Evolutionary conservation across 2,888 invertebrate genomes (phyloP), one percentile per base, ranked within the genome.

Genomic region (Callinectes sapidus): DNA sequence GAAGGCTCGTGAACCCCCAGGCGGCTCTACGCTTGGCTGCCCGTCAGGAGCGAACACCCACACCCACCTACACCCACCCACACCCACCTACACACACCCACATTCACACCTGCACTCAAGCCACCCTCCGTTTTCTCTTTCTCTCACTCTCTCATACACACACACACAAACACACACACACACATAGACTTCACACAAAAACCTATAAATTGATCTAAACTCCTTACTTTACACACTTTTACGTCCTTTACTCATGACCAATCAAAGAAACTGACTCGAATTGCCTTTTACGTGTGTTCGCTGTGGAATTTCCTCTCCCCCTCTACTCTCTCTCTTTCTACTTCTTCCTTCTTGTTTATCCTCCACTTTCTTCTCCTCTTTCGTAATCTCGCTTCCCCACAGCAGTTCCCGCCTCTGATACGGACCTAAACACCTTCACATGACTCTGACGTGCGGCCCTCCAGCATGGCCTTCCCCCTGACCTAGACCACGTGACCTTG

Each of bases 91-190:
- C 71, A 71, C 71, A n/a, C 71, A 71, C n/a, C 71, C 28, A 71
- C 71, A 71, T n/a, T 8, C 71, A 81, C 81, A 35, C 81, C 81
- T n/a, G n/a, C 32, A 81, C 81, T 35, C 81, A 71, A n/a, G n/a
- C 71, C 71, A 71, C 1, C 71, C 18, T 8, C 28, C 71, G 28
- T 28, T 71, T 28, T 28, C 71, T 28, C 71, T 28, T n/a, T 28
- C 71, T 10, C 28, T n/a, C 71, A 16, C 32, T 32, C 32, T 35
- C 35, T n/a, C 35, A 81, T 32, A 35, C 35, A 32, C 81, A 81
- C 71, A 71, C 28, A 71, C 71, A 71, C 87, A 48, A n/a, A 48
- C 87, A 42, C 14, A 18, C 42, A 42, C 23, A 87, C 87, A 87
- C 48, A 87, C 48, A 87, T n/a, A 42, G 54, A 48, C 10, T 48